Evolutionary conservation across 1,140 invertebrate species (phyloP).

Genomic region (Drosophila subobscura): DNA sequence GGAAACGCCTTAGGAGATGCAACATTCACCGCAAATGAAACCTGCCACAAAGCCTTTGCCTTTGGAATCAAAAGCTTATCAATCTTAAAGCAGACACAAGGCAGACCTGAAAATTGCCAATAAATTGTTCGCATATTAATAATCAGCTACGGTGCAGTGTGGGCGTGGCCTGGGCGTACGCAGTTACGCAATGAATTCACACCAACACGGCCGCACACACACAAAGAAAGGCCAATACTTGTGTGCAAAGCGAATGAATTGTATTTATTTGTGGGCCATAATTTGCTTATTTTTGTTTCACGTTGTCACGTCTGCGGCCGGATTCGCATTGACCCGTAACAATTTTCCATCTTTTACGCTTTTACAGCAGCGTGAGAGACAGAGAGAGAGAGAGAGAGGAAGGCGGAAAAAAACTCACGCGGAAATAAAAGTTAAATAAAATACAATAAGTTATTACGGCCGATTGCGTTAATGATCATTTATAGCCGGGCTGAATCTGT

Average conservation of each 20-base stretch:
- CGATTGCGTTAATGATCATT: conserved; percentile 72
- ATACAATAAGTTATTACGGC: conserved; percentile 67
- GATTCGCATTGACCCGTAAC: conserved; percentile 64
- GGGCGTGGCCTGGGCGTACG: conserved; percentile 30
- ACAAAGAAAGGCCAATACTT: conserved; percentile 1
- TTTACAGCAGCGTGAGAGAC: conserved; percentile 6
- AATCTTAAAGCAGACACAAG: not conserved
- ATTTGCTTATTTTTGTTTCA: conserved; percentile 54
- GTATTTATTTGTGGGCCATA: conserved; percentile 64
- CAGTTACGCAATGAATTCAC: conserved; percentile 10
- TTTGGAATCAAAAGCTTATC: too few species aligned
- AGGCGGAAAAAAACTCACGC: conserved; percentile 14
- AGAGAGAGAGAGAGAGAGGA: too few species aligned
- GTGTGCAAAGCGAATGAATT: conserved; percentile 34
- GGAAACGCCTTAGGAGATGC: too few species aligned
- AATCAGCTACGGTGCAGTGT: conserved; percentile 38
- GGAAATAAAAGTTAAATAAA: conserved; percentile 58
- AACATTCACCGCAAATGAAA: too few species aligned
- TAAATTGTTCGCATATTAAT: conserved; percentile 56
- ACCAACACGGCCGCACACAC: conserved; percentile 3
- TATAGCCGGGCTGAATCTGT: conserved; percentile 51
- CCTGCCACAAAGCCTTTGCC: too few species aligned
- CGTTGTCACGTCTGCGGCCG: conserved; percentile 63
- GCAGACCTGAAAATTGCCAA: conserved; percentile 44
- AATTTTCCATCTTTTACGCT: conserved; percentile 25